Percentiles rank a stretch among this genome's conserved stretches.
phyloP scores from a whole-genome alignment of 2,797 vertebrate genomes.

The Enteromius unitaeniatus region DNA sequence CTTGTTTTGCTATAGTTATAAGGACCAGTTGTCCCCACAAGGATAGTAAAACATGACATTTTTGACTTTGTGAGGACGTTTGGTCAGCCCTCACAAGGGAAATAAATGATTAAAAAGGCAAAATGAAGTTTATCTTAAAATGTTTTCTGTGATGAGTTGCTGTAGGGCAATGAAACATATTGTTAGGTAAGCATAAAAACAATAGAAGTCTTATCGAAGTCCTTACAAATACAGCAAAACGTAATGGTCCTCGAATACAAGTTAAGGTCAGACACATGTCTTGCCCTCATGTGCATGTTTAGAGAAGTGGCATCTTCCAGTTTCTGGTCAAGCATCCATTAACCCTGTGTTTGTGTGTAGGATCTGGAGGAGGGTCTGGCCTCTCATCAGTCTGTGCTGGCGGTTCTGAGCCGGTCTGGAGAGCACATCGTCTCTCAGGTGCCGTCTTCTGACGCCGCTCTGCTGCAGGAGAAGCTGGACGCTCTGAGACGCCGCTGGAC shows the following conservation, averaged over 20 bases:
- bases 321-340: slow-evolving; percentile 1
- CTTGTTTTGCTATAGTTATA: no score
- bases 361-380: slow-evolving; percentile 89
- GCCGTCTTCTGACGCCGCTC: slow-evolving; percentile 81
- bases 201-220: no score
- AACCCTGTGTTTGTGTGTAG: slow-evolving; percentile 69
- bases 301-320: not conserved
- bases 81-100: no score
- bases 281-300: not conserved
- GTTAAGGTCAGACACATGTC: slow-evolving; percentile 8
- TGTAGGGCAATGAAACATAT: no score
- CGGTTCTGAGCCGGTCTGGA: slow-evolving; percentile 80
- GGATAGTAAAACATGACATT: no score
- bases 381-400: slow-evolving; percentile 82
- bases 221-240: no score
- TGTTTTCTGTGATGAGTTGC: no score
- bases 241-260: slow-evolving; percentile 11
- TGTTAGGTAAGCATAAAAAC: no score
- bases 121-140: no score
- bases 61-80: no score
- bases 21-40: no score
- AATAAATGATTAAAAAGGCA: no score
- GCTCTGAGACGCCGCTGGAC: slow-evolving; percentile 85
- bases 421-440: slow-evolving; percentile 87
- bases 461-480: slow-evolving; percentile 88